These are phyloP conservation scores for Himantopus leucocephalus DNA, from an alignment of 2,113 vertebrate genomes.

Conservation along the genomic window DNA sequence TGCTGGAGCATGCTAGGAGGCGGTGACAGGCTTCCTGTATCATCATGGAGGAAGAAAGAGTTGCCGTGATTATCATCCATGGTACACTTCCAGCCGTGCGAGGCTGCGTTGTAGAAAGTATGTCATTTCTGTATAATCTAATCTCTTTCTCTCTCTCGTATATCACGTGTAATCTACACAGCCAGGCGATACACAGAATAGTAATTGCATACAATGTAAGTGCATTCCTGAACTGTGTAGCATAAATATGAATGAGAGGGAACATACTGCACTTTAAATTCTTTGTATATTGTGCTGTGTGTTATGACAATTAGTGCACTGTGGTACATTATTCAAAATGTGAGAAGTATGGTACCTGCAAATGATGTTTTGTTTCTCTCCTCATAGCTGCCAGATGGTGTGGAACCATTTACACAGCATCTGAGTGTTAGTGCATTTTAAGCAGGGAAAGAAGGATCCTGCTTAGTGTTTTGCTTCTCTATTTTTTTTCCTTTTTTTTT, in stretches of 20 bases:
- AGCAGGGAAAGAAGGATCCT: background rate
- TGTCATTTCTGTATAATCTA: background rate
- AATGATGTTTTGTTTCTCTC: conserved; percentile 57
- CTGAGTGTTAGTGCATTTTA: conserved; percentile 33
- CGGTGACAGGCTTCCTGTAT: background rate
- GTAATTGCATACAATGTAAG: background rate
- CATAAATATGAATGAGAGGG: conserved; percentile 46
- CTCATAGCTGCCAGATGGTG: conserved; percentile 54
- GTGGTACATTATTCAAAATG: conserved; percentile 49
- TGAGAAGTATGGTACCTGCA: conserved; percentile 41
- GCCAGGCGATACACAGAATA: background rate
- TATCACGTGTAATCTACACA: background rate
- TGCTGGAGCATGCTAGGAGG: background rate
- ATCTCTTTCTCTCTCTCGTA: background rate
- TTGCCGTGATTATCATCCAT: background rate
- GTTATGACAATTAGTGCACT: conserved; percentile 38
- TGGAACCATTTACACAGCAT: conserved; percentile 47
- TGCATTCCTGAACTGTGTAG: background rate
- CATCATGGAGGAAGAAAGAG: background rate
- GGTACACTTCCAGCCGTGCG: background rate
- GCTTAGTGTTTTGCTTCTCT: background rate
- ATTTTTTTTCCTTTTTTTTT: no score
- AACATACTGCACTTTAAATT: conserved; percentile 10
- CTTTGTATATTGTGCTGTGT: conserved; percentile 1
- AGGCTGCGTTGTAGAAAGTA: background rate